These are phyloP conservation scores for Coecobrya sp. DNA, from an alignment of 2,888 invertebrate species.

Conservation along the genomic window DNA sequence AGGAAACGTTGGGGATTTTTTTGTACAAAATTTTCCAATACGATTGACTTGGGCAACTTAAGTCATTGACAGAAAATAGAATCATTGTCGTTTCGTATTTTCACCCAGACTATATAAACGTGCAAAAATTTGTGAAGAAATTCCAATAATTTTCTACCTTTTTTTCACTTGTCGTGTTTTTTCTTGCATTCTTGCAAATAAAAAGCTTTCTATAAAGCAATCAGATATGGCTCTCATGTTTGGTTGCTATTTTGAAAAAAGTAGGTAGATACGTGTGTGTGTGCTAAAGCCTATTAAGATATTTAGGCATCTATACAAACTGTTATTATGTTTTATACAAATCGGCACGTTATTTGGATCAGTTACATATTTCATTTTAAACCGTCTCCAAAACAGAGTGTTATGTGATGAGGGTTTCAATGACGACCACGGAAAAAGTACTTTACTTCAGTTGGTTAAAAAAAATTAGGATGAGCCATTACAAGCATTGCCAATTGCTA, in stretches of 20 bases:
- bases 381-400: neutral
- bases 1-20: neutral
- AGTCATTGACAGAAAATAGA: neutral
- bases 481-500: slow-evolving; percentile 28
- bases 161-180: neutral
- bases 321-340: neutral
- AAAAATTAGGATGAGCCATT: slow-evolving; percentile 62
- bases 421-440: slow-evolving; percentile 55
- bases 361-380: slow-evolving; percentile 5
- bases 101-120: neutral
- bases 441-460: slow-evolving; percentile 35
- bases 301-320: neutral
- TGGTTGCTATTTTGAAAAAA: slow-evolving; percentile 11
- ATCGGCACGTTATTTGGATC: slow-evolving; percentile 21
- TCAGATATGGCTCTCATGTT: neutral
- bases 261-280: neutral
- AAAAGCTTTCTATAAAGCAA: neutral
- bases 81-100: neutral
- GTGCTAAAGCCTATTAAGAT: no score
- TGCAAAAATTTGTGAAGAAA: slow-evolving; percentile 45
- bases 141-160: slow-evolving; percentile 47
- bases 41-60: neutral
- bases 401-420: neutral
- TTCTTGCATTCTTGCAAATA: slow-evolving; percentile 8
- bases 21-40: neutral